A percentile compares a stretch with the other conserved stretches of the same genome.
Conservation (phyloP, 64 coral and sea anemone species). For the Stichodactyla mertensii region DNA sequence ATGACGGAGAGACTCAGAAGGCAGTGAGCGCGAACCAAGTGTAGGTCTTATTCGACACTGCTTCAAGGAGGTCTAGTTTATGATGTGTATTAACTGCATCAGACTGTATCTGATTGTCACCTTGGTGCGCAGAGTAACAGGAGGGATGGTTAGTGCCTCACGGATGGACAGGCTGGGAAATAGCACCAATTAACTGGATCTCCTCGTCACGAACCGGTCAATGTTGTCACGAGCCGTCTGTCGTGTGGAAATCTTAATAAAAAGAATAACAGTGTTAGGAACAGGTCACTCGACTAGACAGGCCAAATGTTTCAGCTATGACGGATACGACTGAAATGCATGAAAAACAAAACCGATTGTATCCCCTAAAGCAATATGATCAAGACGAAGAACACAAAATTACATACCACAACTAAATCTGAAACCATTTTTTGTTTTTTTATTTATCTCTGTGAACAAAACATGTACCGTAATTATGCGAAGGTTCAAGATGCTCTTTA, state of each 20-base stretch:
- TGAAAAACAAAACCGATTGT: not conserved
- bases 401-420: not conserved
- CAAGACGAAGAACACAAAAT: not conserved
- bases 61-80: conserved; percentile 1
- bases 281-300: not conserved
- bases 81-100: not conserved
- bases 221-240: not conserved
- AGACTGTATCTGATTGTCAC: not conserved
- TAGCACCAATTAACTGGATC: not conserved
- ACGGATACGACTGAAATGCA: not conserved
- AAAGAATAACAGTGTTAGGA: not conserved
- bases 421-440: not conserved
- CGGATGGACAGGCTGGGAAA: not conserved
- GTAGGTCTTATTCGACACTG: not conserved
- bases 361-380: not conserved
- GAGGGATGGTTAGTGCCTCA: not conserved
- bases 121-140: not conserved
- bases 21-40: not conserved
- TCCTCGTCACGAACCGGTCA: not conserved
- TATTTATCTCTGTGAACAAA: not conserved
- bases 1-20: not conserved
- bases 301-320: not conserved
- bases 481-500: not conserved
- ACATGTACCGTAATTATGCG: not conserved
- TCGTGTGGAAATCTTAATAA: not conserved